Evolutionary conservation across 2,888 invertebrate species (phyloP), one percentile per base, ranked within the genome.

Genomic region (Cancer borealis): DNA sequence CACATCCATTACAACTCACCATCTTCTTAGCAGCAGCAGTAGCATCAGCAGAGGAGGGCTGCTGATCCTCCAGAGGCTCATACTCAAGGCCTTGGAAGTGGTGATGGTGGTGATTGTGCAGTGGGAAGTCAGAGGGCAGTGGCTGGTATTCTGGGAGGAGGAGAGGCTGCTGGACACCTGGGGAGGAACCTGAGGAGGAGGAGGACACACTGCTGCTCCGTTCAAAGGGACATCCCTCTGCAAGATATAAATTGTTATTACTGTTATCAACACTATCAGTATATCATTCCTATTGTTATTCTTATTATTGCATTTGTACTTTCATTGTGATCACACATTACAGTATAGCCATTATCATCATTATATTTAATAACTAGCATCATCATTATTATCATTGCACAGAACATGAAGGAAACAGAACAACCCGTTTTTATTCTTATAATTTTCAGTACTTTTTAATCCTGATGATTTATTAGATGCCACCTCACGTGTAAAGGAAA

Each of bases 141-240:
- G 89, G 66, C 54, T 93, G 90, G 47, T 93, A 93, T n/a, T 93
- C 93, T 0, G 93, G 93, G 30, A 93, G 90, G 47, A 93, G 90
- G 17, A 93, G 73, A 46, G 93, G 93, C 45, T 91, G 90, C 91
- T 93, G 93, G 5, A 49, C 93, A 49, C 79, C 93, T 8, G 93
- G 93, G 4, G 93, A 93, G 10, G 93, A 93, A 39, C 93, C 93
- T 17, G 93, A 93, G 14, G 93, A 93, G 1, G 90, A 17, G n/a
- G 93, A 93, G 12, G 93, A 93, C 39, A 93, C 91, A 49, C 93
- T 93, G 84, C 90, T 79, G 90, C 93, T 93, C 10, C 93, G 47
- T 12, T 93, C 93, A 91, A 84, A 93, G 5, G 17, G 49, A 84
- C 93, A 49, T 30, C 45, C 60, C 10, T 91, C 93, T 93, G 93